A percentile compares a stretch with the other conserved stretches of the same genome.
Conservation (phyloP, 1,140 invertebrate genomes). For the Schmidtea mediterranea region DNA sequence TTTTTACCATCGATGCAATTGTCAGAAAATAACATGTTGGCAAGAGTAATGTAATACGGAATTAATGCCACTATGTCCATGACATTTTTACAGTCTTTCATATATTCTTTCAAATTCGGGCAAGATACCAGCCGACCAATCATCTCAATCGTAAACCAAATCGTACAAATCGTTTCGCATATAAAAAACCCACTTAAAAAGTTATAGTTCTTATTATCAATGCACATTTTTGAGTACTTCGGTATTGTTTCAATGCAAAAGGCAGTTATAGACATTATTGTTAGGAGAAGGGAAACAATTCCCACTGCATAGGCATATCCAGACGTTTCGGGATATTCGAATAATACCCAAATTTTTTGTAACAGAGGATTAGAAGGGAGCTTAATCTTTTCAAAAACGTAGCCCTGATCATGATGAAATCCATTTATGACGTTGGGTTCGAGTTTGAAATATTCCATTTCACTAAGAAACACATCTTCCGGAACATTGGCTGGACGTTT, state of each 20-base stretch:
- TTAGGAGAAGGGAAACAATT: constrained; percentile 41
- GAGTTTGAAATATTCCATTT: constrained; percentile 24
- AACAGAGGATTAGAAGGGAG: constrained; percentile 17
- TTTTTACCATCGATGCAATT: constrained; percentile 40
- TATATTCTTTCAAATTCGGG: constrained; percentile 48
- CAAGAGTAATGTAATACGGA: constrained; percentile 89
- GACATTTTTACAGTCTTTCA: constrained; percentile 90
- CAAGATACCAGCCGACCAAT: constrained; percentile 22
- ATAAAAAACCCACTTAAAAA: constrained; percentile 21
- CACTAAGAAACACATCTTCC: constrained; percentile 23
- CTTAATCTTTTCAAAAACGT: constrained; percentile 15
- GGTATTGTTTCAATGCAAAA: constrained; percentile 90
- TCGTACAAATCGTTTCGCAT: constrained; percentile 25
- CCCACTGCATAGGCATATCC: constrained; percentile 19
- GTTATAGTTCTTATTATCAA: constrained; percentile 12
- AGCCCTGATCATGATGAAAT: constrained; percentile 23
- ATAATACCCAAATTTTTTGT: constrained; percentile 21
- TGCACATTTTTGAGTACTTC: constrained; percentile 67
- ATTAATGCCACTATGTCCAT: constrained; percentile 96
- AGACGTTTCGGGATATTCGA: constrained; percentile 26
- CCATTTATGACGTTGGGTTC: constrained; percentile 19
- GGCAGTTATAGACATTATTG: constrained; percentile 70
- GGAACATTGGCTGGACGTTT: constrained; percentile 19
- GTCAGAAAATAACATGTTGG: constrained; percentile 70
- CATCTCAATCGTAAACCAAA: constrained; percentile 30